These are phyloP conservation scores for Sitta europaea DNA, from an alignment of 2,113 vertebrate genomes.

Conservation along the genomic window DNA sequence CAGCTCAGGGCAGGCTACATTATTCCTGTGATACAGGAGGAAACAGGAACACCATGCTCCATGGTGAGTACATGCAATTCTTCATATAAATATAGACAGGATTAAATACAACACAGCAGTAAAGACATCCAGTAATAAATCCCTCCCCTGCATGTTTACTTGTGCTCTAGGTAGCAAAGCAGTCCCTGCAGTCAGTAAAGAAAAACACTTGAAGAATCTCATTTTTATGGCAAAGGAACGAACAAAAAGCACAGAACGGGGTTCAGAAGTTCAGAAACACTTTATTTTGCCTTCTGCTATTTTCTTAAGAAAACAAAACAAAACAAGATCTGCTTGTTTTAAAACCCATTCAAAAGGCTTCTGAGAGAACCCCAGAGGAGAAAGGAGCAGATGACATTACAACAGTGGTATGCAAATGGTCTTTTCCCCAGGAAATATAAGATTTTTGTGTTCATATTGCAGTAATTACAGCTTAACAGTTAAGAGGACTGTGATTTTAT, in stretches of 20 bases:
- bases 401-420: slow-evolving; percentile 43
- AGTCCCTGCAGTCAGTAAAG: background rate
- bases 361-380: slow-evolving; percentile 42
- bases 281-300: slow-evolving; percentile 63
- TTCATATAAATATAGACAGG: background rate
- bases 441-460: slow-evolving; percentile 30
- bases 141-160: background rate
- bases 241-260: slow-evolving; percentile 51
- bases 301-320: slow-evolving; percentile 64
- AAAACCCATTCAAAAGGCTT: slow-evolving; percentile 58
- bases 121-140: background rate
- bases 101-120: background rate
- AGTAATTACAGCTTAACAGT: slow-evolving; percentile 52
- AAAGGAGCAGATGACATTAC: slow-evolving; percentile 36
- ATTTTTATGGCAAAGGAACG: background rate
- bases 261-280: slow-evolving; percentile 59
- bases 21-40: background rate
- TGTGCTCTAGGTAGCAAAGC: background rate
- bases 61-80: background rate
- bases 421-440: slow-evolving; percentile 55
- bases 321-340: slow-evolving; percentile 53
- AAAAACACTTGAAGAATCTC: background rate
- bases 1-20: background rate
- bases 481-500: slow-evolving; percentile 29
- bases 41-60: background rate